Evolutionary conservation across 2,888 invertebrate species (phyloP), one percentile per base, ranked within the genome.

Genomic region (Eupelmus urozonus): DNA sequence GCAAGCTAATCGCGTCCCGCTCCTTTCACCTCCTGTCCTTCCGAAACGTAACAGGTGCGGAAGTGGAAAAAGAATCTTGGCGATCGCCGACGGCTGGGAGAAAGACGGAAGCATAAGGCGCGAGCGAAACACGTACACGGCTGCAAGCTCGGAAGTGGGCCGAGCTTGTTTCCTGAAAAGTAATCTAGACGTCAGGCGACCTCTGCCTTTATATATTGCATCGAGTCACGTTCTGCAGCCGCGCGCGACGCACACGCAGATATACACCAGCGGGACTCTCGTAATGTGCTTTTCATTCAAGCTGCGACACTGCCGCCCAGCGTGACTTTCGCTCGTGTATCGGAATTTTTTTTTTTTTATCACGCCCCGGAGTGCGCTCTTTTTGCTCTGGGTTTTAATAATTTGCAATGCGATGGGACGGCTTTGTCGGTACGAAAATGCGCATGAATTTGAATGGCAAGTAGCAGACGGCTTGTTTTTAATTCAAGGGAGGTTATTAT

Each of bases 151-250:
- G 60, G 66, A 66, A 73, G 59, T 53, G 65, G 60, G 29, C 75
- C 66, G 74, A 67, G 62, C 75, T 67, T 70, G 71, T 75, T 75
- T 71, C 66, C 62, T 51, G 62, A 66, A 73, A 74, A 75, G 77
- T 74, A 79, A 79, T 76, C 80, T 70, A 70, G 73, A 65, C 70
- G 60, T 70, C 62, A 25, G 55, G 45, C 40, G 62, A 5, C 34
- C 29, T 2, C 4, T 23, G n/a, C 29, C 27, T 60, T 72, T 73
- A 60, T 45, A 53, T 16, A 67, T 51, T 57, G 73, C 73, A 51
- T 25, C 34, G 51, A 79, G 79, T 73, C 72, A 55, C 55, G 23
- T 55, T 55, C 60, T 53, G 23, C 18, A 34, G 2, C 16, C 45
- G 16, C 2, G 7, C 16, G 16, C 9, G 45, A 45, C 16, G 16